Base-by-base conservation (phyloP, 2,888 invertebrate genomes). In the Blastobasis adustella region DNA sequence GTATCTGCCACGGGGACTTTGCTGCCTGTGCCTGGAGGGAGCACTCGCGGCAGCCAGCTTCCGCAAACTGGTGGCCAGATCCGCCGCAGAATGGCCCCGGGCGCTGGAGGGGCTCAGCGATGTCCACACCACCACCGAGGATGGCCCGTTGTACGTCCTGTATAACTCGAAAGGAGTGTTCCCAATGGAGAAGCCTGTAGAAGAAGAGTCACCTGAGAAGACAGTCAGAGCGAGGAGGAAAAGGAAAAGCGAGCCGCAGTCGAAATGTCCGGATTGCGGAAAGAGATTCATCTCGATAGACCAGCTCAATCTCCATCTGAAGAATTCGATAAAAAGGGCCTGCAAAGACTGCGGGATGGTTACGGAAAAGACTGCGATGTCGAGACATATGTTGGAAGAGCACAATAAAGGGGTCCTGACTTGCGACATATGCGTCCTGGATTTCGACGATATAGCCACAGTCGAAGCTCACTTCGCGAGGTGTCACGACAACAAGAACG, bases 1-100 rank as follows among this genome's bases (percentile, higher is more conserved):
- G 10, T 71, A 61, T 6, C 63, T 85, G 56, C 86, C 86, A 49
- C 59, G 63, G 42, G 75, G 79, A 37, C 58, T 78, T 46, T 87
- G 86, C 75, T 58, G 66, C 54, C 50, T 50, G 49, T 87, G 86
- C 66, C 66, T 66, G 10, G 68, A 73, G 49, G 73, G 69, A 52
- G 64, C 73, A 49, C 45, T 78, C 41, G 63, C 69, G 0, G 76
- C 79, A 2, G 58, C 66, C 39, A 62, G 62, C 53, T 81, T 85
- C 71, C 67, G 60, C 48, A 67, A 70, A 41, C 66, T 82, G 23
- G 43, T 76, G 73, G 63, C 54, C 57, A 23, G 62, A 44, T 82
- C 86, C 1, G 55, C 60, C 39, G 58, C 63, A 23, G 69, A 73
- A 38, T 87, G 86, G 86, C 49, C 46, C 7, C 58, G 66, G 4